phyloP scores from a whole-genome alignment of 2,113 vertebrate genomes.

The Rhabdomys dilectus region DNA sequence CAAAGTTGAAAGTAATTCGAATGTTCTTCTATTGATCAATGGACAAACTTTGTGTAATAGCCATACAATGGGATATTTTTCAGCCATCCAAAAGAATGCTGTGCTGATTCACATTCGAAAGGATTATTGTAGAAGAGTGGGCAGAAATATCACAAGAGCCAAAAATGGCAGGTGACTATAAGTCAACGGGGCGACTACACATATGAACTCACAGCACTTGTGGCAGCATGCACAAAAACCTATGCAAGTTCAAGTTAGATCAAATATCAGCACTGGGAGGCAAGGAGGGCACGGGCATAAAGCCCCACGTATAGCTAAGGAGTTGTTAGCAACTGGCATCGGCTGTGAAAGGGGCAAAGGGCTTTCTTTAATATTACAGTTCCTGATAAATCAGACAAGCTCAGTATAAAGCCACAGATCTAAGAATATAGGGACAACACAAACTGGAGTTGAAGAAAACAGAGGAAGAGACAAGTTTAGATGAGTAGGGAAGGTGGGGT shows the following conservation, averaged over 20 bases:
- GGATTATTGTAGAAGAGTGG: background rate
- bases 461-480: background rate
- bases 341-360: background rate
- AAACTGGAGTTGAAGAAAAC: background rate
- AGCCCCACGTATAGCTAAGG: background rate
- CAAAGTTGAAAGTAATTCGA: background rate
- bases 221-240: no score
- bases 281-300: background rate
- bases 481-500: background rate
- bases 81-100: background rate
- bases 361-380: background rate
- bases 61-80: background rate
- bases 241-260: no score
- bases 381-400: background rate
- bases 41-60: background rate
- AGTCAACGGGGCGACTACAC: background rate
- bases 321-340: background rate
- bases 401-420: background rate
- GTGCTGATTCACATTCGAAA: background rate
- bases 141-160: background rate
- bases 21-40: background rate
- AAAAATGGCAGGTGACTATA: background rate
- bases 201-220: no score
- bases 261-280: background rate
- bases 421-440: background rate